phyloP scores from a whole-genome alignment of 2,888 invertebrate genomes.

The Arctia plantaginis region DNA sequence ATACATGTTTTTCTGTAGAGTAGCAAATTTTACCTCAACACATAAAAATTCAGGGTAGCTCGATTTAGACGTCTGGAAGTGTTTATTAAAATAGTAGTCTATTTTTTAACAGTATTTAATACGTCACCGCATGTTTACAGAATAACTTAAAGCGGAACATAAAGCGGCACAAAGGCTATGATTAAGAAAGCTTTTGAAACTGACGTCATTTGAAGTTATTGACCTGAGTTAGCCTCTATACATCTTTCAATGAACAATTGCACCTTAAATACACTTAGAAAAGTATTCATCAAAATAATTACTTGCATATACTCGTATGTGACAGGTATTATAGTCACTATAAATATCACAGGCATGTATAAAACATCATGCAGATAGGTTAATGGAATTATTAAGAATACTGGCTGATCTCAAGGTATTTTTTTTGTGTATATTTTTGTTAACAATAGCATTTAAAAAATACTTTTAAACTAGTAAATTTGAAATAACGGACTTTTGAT shows the following conservation, averaged over 20 bases:
- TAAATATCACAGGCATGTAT: constrained; percentile 22
- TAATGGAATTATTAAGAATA: constrained; percentile 36
- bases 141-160: constrained; percentile 29
- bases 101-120: background rate
- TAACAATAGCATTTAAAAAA: too few species aligned
- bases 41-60: background rate
- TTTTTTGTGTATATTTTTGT: constrained; percentile 19
- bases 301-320: constrained; percentile 13
- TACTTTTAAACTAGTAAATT: too few species aligned
- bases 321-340: constrained; percentile 23
- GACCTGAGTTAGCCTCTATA: constrained; percentile 57
- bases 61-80: background rate
- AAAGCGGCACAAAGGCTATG: constrained; percentile 49
- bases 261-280: constrained; percentile 24
- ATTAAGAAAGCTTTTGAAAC: constrained; percentile 46
- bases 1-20: background rate
- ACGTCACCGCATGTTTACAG: background rate
- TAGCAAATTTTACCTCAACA: background rate
- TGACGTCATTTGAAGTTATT: constrained; percentile 69
- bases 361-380: constrained; percentile 8
- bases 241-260: constrained; percentile 35
- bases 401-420: constrained; percentile 54
- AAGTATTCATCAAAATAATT: constrained; percentile 29
- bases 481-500: too few species aligned
- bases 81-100: background rate